phyloP scores from a whole-genome alignment of 2,113 vertebrate species.

The Microcebus jonahi region DNA sequence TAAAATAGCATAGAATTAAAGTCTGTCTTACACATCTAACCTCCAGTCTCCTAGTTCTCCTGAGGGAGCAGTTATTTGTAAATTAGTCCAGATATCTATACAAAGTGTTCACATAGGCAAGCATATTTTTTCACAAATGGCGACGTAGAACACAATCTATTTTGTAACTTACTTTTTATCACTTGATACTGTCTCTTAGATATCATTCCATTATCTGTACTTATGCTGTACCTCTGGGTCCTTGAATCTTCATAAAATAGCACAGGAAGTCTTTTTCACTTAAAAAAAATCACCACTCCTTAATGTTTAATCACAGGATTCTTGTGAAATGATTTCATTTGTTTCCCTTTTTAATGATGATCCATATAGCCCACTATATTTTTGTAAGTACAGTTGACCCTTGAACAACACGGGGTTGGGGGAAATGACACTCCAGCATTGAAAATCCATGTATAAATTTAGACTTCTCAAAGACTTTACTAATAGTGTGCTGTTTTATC shows the following conservation, averaged over 20 bases:
- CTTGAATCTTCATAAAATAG: conserved; percentile 27
- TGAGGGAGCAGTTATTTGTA: background rate
- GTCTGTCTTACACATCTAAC: background rate
- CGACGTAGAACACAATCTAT: background rate
- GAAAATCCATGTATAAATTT: background rate
- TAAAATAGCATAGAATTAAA: background rate
- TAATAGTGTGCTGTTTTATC: background rate
- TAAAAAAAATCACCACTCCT: background rate
- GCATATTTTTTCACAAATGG: background rate
- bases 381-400: background rate
- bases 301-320: conserved; percentile 22
- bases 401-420: background rate
- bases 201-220: background rate
- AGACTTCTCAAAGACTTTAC: background rate
- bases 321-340: background rate
- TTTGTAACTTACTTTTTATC: background rate
- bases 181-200: background rate
- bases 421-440: background rate
- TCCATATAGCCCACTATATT: background rate
- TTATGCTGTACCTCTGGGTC: background rate
- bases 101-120: background rate
- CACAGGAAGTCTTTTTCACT: background rate
- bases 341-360: background rate
- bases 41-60: background rate
- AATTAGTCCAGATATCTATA: background rate